phyloP scores from a whole-genome alignment of 2,888 invertebrate species.

The Archips crataeganus region DNA sequence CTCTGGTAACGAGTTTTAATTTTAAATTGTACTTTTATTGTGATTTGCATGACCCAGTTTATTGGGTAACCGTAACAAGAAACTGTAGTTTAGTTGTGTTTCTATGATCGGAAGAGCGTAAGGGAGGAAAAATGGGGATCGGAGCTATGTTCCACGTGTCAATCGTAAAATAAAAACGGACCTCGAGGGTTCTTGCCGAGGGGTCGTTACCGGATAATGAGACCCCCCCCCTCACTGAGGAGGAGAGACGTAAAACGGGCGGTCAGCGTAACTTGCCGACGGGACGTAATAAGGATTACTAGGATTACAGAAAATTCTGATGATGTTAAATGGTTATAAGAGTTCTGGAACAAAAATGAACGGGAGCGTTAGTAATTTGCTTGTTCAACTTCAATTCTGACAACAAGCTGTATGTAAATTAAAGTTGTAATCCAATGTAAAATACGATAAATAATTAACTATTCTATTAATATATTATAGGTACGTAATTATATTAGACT shows the following conservation, averaged over 20 bases:
- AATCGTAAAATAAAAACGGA: conserved; percentile 40
- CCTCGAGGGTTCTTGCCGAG: conserved; percentile 46
- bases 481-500: no score
- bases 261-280: conserved; percentile 47
- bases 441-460: neutral
- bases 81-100: neutral
- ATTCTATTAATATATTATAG: no score
- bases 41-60: conserved; percentile 29
- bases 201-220: conserved; percentile 62
- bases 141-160: conserved; percentile 43
- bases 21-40: conserved; percentile 35
- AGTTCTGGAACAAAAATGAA: neutral
- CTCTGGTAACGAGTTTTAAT: conserved; percentile 59
- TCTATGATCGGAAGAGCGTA: neutral
- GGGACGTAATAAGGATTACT: conserved; percentile 47
- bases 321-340: conserved; percentile 8
- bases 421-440: neutral
- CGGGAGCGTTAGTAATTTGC: neutral
- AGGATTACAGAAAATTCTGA: conserved; percentile 21
- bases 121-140: conserved; percentile 17
- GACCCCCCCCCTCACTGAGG: conserved; percentile 50
- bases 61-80: neutral
- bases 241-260: conserved; percentile 54
- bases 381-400: neutral
- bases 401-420: neutral